phyloP scores from a whole-genome alignment of 2,888 invertebrate species.

The Heliconius charithonia region DNA sequence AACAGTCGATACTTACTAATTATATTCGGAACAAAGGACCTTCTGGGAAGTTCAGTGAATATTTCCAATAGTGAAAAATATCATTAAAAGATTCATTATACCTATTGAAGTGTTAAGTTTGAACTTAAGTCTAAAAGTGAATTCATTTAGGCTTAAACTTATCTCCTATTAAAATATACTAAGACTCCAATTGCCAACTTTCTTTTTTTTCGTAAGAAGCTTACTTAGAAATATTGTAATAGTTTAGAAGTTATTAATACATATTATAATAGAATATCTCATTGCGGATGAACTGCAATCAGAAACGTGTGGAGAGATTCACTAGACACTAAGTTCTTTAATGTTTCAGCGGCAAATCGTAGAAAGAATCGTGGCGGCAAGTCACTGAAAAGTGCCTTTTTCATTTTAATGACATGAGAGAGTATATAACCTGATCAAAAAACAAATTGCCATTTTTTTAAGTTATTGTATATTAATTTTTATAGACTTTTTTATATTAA shows the following conservation, averaged over 20 bases:
- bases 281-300: too few relatives aligned
- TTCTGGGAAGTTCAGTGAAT: constrained; percentile 54
- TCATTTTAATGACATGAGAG: too few relatives aligned
- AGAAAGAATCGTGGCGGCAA: too few relatives aligned
- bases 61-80: constrained; percentile 56
- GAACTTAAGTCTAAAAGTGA: constrained; percentile 40
- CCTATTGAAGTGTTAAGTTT: constrained; percentile 58
- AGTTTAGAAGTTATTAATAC: neutral
- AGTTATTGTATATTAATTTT: neutral
- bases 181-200: neutral
- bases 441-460: too few relatives aligned
- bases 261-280: neutral
- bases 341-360: too few relatives aligned
- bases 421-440: too few relatives aligned
- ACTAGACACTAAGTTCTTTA: too few relatives aligned
- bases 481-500: neutral
- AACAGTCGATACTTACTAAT: constrained; percentile 47
- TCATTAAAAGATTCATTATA: constrained; percentile 60
- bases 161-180: constrained; percentile 17
- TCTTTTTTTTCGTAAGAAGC: neutral
- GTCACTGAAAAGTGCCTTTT: too few relatives aligned
- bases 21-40: constrained; percentile 51
- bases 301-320: too few relatives aligned
- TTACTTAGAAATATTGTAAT: constrained; percentile 1
- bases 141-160: constrained; percentile 45